phyloP scores from a whole-genome alignment of 2,888 invertebrate species.

The Polylopha cassiicola region DNA sequence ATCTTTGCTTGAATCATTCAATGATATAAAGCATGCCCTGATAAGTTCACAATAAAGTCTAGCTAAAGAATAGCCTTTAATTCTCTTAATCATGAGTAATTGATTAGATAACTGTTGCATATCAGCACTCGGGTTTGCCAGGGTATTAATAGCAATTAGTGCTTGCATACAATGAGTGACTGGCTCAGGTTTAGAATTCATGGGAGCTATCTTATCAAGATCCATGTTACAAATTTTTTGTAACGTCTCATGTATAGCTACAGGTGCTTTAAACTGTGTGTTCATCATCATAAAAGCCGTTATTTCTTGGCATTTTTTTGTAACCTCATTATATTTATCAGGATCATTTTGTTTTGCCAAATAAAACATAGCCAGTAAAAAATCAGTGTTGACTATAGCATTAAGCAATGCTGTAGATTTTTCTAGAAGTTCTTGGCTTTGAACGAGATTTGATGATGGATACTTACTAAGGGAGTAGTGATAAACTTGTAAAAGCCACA shows the following conservation, averaged over 20 bases:
- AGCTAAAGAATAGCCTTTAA: constrained; percentile 88
- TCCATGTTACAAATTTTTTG: constrained; percentile 80
- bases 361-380: constrained; percentile 88
- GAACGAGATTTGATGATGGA: constrained; percentile 65
- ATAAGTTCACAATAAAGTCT: constrained; percentile 93
- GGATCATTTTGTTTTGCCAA: constrained; percentile 88
- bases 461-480: constrained; percentile 68
- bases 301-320: constrained; percentile 87
- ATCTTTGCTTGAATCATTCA: constrained; percentile 90
- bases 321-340: constrained; percentile 80
- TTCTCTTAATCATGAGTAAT: constrained; percentile 87
- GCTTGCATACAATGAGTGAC: constrained; percentile 87
- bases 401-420: constrained; percentile 83
- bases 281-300: constrained; percentile 78
- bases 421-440: constrained; percentile 80
- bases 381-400: constrained; percentile 83
- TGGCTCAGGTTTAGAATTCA: constrained; percentile 77
- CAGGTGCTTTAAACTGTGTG: constrained; percentile 73
- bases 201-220: constrained; percentile 77
- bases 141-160: constrained; percentile 88
- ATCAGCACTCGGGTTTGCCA: constrained; percentile 90
- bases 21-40: constrained; percentile 91
- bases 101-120: constrained; percentile 88
- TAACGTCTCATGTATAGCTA: constrained; percentile 78
- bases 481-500: constrained; percentile 89